Conservation (phyloP, 2,888 invertebrate species). For the Ornithoptera priamus region DNA sequence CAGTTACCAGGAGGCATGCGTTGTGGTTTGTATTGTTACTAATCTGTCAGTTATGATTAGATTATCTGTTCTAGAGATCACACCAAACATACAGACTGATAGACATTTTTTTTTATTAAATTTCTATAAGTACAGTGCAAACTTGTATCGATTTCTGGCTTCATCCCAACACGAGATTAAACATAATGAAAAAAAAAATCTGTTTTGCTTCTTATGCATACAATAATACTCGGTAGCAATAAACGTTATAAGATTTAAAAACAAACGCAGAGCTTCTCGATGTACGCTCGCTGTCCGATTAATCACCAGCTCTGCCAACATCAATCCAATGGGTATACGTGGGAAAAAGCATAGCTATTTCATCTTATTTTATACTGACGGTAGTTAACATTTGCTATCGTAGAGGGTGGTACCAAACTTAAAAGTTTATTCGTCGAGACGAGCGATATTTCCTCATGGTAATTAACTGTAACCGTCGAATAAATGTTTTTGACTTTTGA, state of each 20-base stretch:
- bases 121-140: not conserved
- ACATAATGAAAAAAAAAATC: conserved; percentile 1
- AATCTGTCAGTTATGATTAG: too few species aligned
- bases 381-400: too few species aligned
- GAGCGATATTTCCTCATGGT: too few species aligned
- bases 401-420: too few species aligned
- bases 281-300: conserved; percentile 1
- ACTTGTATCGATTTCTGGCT: not conserved
- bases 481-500: too few species aligned
- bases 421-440: too few species aligned
- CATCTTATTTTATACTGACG: not conserved
- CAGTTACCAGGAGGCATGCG: too few species aligned
- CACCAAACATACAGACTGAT: too few species aligned
- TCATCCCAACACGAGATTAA: not conserved
- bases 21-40: too few species aligned
- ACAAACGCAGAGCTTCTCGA: not conserved
- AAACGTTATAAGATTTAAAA: conserved; percentile 6
- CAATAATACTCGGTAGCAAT: conserved; percentile 4
- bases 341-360: not conserved
- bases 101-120: too few species aligned
- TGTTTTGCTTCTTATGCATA: not conserved
- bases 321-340: not conserved
- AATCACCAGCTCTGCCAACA: not conserved
- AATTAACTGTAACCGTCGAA: too few species aligned
- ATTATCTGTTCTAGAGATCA: too few species aligned